Percentiles rank a stretch among this genome's conserved stretches.
These are phyloP conservation scores for Hyposmocoma kahamanoa DNA, from an alignment of 1,140 invertebrate species.

Conservation along the genomic window DNA sequence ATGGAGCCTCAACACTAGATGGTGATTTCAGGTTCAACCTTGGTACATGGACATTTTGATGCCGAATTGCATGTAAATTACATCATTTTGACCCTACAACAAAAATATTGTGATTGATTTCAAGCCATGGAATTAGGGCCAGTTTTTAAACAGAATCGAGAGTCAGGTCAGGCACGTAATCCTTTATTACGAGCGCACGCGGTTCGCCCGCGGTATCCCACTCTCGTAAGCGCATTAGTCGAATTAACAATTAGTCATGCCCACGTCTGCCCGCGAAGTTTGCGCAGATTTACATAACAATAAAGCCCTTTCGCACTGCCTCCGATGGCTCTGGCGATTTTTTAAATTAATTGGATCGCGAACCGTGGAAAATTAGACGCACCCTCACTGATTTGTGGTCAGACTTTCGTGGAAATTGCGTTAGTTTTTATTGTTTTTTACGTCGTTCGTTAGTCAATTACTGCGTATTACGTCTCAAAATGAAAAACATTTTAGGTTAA, in stretches of 20 bases:
- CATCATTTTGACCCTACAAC: no score
- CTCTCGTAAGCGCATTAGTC: slow-evolving; percentile 67
- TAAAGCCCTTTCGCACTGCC: slow-evolving; percentile 47
- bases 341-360: slow-evolving; percentile 69
- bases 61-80: no score
- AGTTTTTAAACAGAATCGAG: neutral
- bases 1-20: no score
- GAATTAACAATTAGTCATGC: slow-evolving; percentile 73
- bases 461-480: no score
- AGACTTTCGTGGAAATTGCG: no score
- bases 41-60: no score
- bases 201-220: slow-evolving; percentile 39
- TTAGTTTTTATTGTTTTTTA: no score
- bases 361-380: slow-evolving; percentile 57
- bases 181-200: slow-evolving; percentile 40
- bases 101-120: no score
- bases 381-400: slow-evolving; percentile 25
- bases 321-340: slow-evolving; percentile 51
- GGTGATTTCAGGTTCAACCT: no score
- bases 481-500: no score
- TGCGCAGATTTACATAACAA: slow-evolving; percentile 71
- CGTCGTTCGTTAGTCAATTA: no score
- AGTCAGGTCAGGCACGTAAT: slow-evolving; percentile 41
- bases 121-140: no score
- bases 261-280: slow-evolving; percentile 60